A percentile compares a stretch with the other conserved stretches of the same genome.
Conservation (phyloP, 2,888 invertebrate species). For the Coleophora deauratella region DNA sequence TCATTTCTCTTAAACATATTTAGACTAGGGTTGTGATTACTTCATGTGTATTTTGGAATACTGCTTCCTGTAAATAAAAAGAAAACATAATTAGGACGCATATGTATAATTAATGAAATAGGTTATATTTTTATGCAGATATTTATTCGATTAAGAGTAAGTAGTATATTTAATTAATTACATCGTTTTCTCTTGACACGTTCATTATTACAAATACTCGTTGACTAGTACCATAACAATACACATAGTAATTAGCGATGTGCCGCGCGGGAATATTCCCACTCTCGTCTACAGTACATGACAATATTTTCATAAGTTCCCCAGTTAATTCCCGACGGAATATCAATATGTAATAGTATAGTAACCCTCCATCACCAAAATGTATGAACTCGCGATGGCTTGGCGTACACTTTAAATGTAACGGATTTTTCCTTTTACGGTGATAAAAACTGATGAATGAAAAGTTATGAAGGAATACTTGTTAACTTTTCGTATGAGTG, state of each 20-base stretch:
- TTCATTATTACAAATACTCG: slow-evolving; percentile 61
- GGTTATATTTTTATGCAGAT: slow-evolving; percentile 46
- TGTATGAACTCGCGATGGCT: too few relatives aligned
- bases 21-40: slow-evolving; percentile 58
- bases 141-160: slow-evolving; percentile 64
- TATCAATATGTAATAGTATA: too few relatives aligned
- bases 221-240: slow-evolving; percentile 47
- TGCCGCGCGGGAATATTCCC: too few relatives aligned
- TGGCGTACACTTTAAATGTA: too few relatives aligned
- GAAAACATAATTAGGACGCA: slow-evolving; percentile 8
- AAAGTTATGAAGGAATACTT: too few relatives aligned
- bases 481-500: too few relatives aligned
- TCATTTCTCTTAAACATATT: slow-evolving; percentile 62
- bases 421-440: too few relatives aligned
- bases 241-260: slow-evolving; percentile 13
- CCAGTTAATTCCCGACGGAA: too few relatives aligned
- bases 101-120: slow-evolving; percentile 40
- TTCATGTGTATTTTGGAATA: slow-evolving; percentile 73
- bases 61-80: slow-evolving; percentile 68
- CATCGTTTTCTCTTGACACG: slow-evolving; percentile 50
- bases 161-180: slow-evolving; percentile 38
- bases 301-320: too few relatives aligned
- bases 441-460: too few relatives aligned
- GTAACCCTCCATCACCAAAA: too few relatives aligned
- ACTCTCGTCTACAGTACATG: too few relatives aligned